Evolutionary conservation across 2,888 invertebrate genomes (phyloP), one percentile per base, ranked within the genome.

Genomic region (Asteroscopus sphinx): DNA sequence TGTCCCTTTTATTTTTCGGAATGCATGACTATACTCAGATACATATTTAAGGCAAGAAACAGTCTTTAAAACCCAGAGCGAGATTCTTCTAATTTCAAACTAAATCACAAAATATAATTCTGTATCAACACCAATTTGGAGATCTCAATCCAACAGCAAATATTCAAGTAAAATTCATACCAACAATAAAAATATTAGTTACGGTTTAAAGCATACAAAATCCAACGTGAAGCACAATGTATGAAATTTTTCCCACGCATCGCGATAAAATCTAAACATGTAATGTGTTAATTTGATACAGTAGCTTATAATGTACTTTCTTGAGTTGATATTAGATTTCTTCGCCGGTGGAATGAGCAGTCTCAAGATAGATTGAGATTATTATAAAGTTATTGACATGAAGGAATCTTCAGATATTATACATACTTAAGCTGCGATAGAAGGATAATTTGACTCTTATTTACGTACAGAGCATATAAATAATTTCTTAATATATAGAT

Each of bases 101-200:
- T 21, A 21, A 4, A 21, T 3, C 2, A 21, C 3, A 21, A 21
- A 21, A 21, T 21, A 21, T 4, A 4, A n/a, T 21, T 32, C 0
- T 25, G 15, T 11, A 36, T n/a, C 17, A 11, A 16, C 7, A 21
- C 4, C 0, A 1, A 33, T 37, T 9, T 28, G 11, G 17, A 12
- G n/a, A 30, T 36, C 16, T 39, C 11, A 40, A 49, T 39, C 8
- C 3, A 37, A 21, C 21, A 45, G 8, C 35, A 53, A 41, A 25
- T 41, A 35, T 47, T 46, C 13, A 33, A 37, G 32, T 54, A 51
- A 32, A 51, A 62, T 54, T 39, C 48, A 55, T 42, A 49, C 46
- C 37, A 36, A 51, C 61, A 58, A 65, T 71, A 58, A 63, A 68
- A 51, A 37, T 36, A 68, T 71, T 72, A 56, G 72, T 61, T 37